Evolutionary conservation across 2,888 invertebrate genomes (phyloP).

Genomic region (Cantharis rustica): DNA sequence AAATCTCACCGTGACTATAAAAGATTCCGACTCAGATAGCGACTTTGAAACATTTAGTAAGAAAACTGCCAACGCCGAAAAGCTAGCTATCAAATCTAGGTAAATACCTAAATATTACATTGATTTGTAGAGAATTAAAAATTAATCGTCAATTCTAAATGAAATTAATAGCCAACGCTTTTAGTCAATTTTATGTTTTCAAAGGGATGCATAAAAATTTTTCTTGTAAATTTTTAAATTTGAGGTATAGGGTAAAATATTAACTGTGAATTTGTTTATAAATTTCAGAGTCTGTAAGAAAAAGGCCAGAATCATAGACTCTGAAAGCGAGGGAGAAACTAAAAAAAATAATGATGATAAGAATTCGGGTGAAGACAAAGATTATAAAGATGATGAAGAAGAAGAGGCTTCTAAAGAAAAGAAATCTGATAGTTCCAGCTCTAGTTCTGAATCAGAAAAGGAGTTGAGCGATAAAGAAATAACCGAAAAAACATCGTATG

Average conservation of each 20-base stretch:
- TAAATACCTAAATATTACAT: background rate
- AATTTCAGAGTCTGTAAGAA: background rate
- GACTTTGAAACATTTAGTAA: background rate
- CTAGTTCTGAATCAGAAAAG: conserved; percentile 24
- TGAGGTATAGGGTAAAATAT: too few species aligned
- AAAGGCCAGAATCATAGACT: background rate
- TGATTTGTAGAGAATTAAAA: too few species aligned
- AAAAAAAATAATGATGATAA: conserved; percentile 4
- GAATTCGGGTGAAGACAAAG: background rate
- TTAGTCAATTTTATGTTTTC: too few species aligned
- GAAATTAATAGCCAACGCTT: too few species aligned
- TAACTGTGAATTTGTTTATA: background rate
- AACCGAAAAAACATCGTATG: background rate
- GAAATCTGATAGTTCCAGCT: background rate
- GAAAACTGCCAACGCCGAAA: background rate
- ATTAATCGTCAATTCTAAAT: too few species aligned
- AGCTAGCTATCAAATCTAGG: background rate
- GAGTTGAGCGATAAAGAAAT: conserved; percentile 35
- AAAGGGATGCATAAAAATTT: too few species aligned
- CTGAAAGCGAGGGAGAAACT: conserved; percentile 8
- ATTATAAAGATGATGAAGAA: background rate
- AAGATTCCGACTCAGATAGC: background rate
- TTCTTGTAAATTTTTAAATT: too few species aligned
- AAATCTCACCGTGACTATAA: background rate
- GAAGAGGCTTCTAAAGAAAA: background rate